Evolutionary conservation across 2,797 vertebrate species (phyloP).

Genomic region (Anableps anableps): DNA sequence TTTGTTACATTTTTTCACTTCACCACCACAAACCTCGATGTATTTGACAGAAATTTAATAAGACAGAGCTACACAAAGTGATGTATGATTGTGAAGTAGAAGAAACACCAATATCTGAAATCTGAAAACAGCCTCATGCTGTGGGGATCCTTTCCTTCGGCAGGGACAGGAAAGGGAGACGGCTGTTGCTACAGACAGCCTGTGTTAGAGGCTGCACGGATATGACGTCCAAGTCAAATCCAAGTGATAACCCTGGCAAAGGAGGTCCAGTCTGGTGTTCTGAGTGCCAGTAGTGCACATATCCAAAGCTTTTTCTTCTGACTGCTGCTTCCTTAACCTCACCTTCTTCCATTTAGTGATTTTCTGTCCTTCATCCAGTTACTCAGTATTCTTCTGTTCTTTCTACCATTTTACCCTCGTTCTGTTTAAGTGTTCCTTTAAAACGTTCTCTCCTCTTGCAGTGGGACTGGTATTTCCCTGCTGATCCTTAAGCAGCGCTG

Average conservation of each 20-base stretch:
- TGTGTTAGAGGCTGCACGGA: too few relatives aligned
- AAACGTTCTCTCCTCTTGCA: conserved; percentile 9
- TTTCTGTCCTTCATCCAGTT: conserved; percentile 3
- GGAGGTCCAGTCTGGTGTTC: conserved; percentile 3
- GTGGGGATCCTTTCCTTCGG: too few relatives aligned
- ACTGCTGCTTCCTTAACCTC: background rate
- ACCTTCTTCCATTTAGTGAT: background rate
- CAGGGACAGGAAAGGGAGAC: too few relatives aligned
- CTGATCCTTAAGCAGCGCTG: conserved; percentile 95
- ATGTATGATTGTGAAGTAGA: too few relatives aligned
- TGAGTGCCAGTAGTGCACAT: background rate
- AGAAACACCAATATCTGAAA: too few relatives aligned
- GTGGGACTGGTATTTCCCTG: conserved; percentile 89
- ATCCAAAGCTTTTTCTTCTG: background rate
- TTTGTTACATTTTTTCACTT: too few relatives aligned
- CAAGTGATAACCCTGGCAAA: conserved; percentile 18
- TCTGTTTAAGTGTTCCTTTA: background rate
- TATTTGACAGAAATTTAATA: too few relatives aligned
- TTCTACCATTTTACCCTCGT: background rate
- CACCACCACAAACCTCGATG: too few relatives aligned
- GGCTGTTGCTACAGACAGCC: too few relatives aligned
- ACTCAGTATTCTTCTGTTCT: background rate
- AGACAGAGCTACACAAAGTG: too few relatives aligned
- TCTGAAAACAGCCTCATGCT: too few relatives aligned
- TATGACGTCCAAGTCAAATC: conserved; percentile 24